phyloP scores from a whole-genome alignment of 2,113 vertebrate species.

The Phocoena phocoena region DNA sequence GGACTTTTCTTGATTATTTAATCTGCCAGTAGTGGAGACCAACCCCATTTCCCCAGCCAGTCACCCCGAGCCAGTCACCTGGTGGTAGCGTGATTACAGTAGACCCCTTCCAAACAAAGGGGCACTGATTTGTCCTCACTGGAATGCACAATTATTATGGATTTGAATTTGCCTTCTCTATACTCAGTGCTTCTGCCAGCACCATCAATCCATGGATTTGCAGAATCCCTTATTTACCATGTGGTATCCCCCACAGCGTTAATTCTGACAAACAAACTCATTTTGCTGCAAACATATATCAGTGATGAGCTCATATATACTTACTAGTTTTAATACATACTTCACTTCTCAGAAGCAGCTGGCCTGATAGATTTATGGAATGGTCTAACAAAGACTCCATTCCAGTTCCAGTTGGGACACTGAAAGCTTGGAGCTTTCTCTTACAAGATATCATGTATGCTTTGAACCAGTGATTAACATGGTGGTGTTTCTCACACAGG shows the following conservation, averaged over 20 bases:
- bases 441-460: not conserved
- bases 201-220: not conserved
- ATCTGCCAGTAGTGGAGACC: not conserved
- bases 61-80: not conserved
- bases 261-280: not conserved
- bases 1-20: not conserved
- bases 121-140: not conserved
- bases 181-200: not conserved
- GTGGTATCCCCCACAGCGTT: not conserved
- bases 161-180: conserved; percentile 6
- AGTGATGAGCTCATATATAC: not conserved
- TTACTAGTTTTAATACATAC: not conserved
- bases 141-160: not conserved
- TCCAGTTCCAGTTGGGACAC: not conserved
- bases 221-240: not conserved
- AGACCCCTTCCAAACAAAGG: not conserved
- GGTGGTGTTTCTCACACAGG: not conserved
- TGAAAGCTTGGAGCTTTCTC: conserved; percentile 15
- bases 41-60: not conserved
- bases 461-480: not conserved
- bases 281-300: not conserved
- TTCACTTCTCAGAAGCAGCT: not conserved
- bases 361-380: not conserved
- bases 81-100: not conserved
- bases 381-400: conserved; percentile 16